Evolutionary conservation across 1,140 invertebrate genomes (phyloP), one percentile per base, ranked within the genome.

Genomic region (Drosophila saltans): DNA sequence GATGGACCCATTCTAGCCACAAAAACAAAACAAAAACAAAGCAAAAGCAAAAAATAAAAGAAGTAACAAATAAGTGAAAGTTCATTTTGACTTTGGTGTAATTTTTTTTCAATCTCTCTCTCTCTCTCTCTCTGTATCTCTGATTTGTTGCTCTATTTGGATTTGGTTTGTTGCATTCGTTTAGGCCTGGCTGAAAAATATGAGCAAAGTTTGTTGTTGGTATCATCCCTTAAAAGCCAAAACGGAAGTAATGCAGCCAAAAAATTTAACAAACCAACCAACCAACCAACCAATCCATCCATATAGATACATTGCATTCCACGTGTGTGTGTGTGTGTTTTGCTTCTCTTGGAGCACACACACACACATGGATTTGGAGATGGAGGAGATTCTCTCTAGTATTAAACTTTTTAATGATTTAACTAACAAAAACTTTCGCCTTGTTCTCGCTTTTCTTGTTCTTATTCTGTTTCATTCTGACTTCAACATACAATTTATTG

Each of bases 381-480:
- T 2, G 3, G 33, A 36, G 33, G 33, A 5, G 33, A 6, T 36
- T 36, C 4, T 36, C 33, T 81, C 67, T 78, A 66, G 70, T 74
- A 78, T 82, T 83, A 91, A 91, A 91, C 90, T 91, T 91, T 91
- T 91, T 91, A 91, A 91, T 91, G 90, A 91, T 91, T 91, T 91
- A 91, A 91, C 90, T 91, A 91, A 91, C 85, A 75, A 83, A 91
- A 91, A 91, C 72, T 91, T 90, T 90, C 77, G 60, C 68, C 66
- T 72, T 72, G 70, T 83, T 90, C 21, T 26, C 69, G 64, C 45
- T 89, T 72, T 26, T 58, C 57, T 58, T 73, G 59, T 57, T 52
- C 48, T 26, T 58, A 16, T 56, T 69, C 56, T 43, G 58, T 60
- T 68, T 45, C 39, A 26, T 55, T 58, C 59, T 66, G 52, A 65